Evolutionary conservation across 2,797 vertebrate genomes (phyloP), one percentile per base, ranked within the genome.

Genomic region (Sciurus carolinensis): DNA sequence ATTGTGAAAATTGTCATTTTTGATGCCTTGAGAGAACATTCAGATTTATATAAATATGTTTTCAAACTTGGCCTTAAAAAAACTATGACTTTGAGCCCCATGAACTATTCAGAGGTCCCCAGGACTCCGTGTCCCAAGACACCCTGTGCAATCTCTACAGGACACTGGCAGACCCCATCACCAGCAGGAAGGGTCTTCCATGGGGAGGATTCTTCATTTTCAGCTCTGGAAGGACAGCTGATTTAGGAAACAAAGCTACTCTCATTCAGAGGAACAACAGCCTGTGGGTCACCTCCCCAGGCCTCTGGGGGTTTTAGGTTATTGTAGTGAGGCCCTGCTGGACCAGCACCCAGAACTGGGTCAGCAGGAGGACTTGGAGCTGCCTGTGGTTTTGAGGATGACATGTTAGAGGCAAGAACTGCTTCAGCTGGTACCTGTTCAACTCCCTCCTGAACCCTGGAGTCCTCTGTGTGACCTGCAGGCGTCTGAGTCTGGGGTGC

Each of bases 201-300:
- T 33, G 14, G 0, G 12, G 4, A 12, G 9, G 18, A 7, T 8
- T 5, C 11, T 87, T 44, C 64, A 1, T 36, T 36, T 44, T 57
- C 6, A 42, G 28, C 17, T 30, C 1, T 2, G 22, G 2, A n/a
- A 1, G 0, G 6, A 22, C 11, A 9, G 18, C 12, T 0, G 18
- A 20, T 12, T 22, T 36, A 54, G n/a, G 59, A 22, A 30, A 26
- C 85, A 22, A 14, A 50, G 6, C 1, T 9, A 9, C 28, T 15
- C 72, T 44, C 72, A 0, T 9, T 24, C 0, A 0, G 28, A 22
- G 1, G 10, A 24, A 3, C 26, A 8, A 15, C 10, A 54, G 26
- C 9, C 64, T 44, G 0, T 0, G 59, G 30, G 7, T 20, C 26
- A 0, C 0, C 39, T 39, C 59, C 2, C 9, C 9, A 33, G 6